Conservation (phyloP, 1,140 invertebrate genomes). For the Argopecten irradians region DNA sequence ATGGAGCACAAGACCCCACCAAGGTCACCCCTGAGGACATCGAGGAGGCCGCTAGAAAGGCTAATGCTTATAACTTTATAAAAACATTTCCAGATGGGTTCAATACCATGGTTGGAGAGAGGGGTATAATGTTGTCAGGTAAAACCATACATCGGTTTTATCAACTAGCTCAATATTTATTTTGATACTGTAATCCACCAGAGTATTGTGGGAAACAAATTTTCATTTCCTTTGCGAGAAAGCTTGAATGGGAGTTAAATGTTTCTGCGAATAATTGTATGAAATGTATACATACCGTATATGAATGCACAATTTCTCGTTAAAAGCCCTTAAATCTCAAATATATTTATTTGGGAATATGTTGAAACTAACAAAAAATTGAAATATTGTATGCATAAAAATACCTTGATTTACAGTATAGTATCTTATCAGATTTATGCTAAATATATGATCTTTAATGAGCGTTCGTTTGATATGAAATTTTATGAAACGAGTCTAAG, state of each 20-base stretch:
- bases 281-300: conserved; percentile 12
- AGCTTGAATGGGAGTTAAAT: not conserved
- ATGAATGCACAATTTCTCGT: too few relatives aligned
- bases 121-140: conserved; percentile 78
- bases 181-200: not conserved
- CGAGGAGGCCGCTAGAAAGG: conserved; percentile 75
- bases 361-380: too few relatives aligned
- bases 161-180: not conserved
- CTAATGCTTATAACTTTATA: conserved; percentile 78
- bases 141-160: not conserved
- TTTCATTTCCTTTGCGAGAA: not conserved
- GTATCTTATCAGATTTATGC: too few relatives aligned
- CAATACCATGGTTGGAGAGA: conserved; percentile 79
- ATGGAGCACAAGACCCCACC: conserved; percentile 74
- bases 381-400: too few relatives aligned
- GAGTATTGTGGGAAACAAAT: not conserved
- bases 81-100: conserved; percentile 77
- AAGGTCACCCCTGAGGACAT: conserved; percentile 71
- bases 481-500: too few relatives aligned
- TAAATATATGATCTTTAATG: too few relatives aligned
- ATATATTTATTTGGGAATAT: too few relatives aligned
- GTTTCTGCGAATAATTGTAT: not conserved
- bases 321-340: too few relatives aligned
- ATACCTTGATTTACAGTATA: too few relatives aligned
- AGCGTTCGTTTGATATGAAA: too few relatives aligned